Conservation (phyloP, 2,888 invertebrate genomes). For the Drosophila infuscata region DNA sequence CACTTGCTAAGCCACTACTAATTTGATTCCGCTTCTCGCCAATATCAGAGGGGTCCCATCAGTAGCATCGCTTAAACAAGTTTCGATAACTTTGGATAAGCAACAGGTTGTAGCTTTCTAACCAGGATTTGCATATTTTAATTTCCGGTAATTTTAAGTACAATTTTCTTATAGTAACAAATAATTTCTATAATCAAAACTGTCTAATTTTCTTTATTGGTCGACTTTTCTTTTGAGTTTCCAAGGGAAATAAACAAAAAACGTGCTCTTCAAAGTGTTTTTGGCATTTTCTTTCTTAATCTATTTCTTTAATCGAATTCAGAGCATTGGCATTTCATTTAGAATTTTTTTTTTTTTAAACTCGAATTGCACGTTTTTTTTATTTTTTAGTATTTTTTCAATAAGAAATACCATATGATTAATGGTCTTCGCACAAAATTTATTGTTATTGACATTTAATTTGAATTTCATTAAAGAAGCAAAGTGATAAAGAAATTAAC, state of each 20-base stretch:
- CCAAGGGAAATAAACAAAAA: too few species aligned
- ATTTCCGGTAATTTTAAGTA: too few species aligned
- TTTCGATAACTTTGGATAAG: not conserved
- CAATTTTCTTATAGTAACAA: too few species aligned
- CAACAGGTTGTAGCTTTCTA: not conserved
- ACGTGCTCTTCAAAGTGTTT: not conserved
- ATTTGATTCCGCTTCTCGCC: not conserved
- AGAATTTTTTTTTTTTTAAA: not conserved
- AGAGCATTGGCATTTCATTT: not conserved
- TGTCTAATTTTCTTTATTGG: too few species aligned
- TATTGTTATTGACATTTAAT: not conserved
- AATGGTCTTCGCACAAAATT: not conserved
- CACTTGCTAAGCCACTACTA: slow-evolving; percentile 26
- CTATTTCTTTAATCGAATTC: not conserved
- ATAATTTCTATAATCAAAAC: too few species aligned
- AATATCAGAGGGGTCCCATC: not conserved
- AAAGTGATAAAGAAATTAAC: not conserved
- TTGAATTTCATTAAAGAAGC: not conserved
- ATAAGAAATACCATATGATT: not conserved
- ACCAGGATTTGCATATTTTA: too few species aligned
- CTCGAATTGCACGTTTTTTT: not conserved
- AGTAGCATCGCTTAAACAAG: not conserved
- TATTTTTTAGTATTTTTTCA: not conserved
- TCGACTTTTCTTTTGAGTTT: too few species aligned
- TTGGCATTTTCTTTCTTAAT: not conserved